Base-by-base conservation (phyloP, 2,113 vertebrate species). In the Pachyramphus minor region DNA sequence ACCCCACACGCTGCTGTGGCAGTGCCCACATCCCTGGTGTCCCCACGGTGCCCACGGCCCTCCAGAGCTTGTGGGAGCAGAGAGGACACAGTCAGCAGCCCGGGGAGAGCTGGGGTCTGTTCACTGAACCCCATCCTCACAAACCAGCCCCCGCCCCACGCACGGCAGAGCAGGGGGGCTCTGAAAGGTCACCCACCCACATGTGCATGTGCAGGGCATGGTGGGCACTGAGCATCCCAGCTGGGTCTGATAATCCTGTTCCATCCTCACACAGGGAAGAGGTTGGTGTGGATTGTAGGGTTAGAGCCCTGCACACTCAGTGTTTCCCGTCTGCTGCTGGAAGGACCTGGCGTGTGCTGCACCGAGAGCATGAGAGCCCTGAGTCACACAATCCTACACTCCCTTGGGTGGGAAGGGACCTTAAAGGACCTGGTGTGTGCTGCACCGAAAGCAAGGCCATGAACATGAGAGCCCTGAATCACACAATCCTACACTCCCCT, bases 1-100 rank as follows among this genome's bases (percentile, higher is more conserved):
- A 15, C 5, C 25, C 45, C 8, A 1, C 14, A 1, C 13, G 3
- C 12, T 41, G 27, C 20, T 2, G 11, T 64, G 62, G 30, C 41
- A 64, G 28, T 23, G 41, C 62, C 39, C 60, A 14, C 3, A 3
- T 42, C 27, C 39, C 60, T 20, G 7, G 27, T 14, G 28, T 63
- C 6, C 30, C 45, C 8, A 1, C 6, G 0, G 52, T 13, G 37
- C 27, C 67, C 6, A 1, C 11, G 0, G 0, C 71, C 55, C 5
- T 1, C 62, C 52, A 13, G 3, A 2, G 2, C 2, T 0, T 2
- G 4, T 27, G 28, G 0, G 0, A 60, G 42, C 35, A 0, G 47
- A 44, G 31, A 9, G 24, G 50, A 15, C 28, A 1, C 0, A 8
- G 17, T 11, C 60, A 19, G 78, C 28, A 35, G 39, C n/a, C 30